phyloP scores from a whole-genome alignment of 2,113 vertebrate species.

The Pantherophis guttatus region DNA sequence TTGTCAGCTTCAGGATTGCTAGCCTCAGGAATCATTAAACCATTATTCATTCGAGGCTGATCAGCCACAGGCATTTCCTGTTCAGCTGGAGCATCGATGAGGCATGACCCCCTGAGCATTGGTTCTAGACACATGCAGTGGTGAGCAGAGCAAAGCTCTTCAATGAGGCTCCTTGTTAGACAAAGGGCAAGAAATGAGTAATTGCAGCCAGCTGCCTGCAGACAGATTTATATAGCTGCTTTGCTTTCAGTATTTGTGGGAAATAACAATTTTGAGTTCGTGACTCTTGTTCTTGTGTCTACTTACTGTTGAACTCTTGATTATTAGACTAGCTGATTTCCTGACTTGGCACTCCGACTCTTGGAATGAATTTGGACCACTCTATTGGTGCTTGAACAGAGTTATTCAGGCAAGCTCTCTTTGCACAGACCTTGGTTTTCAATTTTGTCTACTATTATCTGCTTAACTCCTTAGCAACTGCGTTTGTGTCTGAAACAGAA shows the following conservation, averaged over 20 bases:
- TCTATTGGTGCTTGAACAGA: not conserved
- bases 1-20: not conserved
- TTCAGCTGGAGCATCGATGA: not conserved
- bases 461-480: not conserved
- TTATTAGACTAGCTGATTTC: not conserved
- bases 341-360: not conserved
- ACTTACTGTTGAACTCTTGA: not conserved
- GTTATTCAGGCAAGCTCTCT: not conserved
- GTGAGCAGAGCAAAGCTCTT: not conserved
- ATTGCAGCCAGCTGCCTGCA: not conserved
- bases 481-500: not conserved
- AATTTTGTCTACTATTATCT: not conserved
- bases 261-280: not conserved
- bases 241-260: not conserved
- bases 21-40: not conserved
- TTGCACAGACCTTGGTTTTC: not conserved
- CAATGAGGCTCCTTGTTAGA: not conserved
- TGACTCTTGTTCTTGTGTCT: not conserved
- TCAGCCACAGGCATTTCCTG: not conserved
- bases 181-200: not conserved
- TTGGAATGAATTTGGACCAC: not conserved
- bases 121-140: not conserved
- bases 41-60: not conserved
- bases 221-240: not conserved
- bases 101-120: not conserved